Conservation (phyloP, 2,797 vertebrate genomes). For the Psittacula echo region DNA sequence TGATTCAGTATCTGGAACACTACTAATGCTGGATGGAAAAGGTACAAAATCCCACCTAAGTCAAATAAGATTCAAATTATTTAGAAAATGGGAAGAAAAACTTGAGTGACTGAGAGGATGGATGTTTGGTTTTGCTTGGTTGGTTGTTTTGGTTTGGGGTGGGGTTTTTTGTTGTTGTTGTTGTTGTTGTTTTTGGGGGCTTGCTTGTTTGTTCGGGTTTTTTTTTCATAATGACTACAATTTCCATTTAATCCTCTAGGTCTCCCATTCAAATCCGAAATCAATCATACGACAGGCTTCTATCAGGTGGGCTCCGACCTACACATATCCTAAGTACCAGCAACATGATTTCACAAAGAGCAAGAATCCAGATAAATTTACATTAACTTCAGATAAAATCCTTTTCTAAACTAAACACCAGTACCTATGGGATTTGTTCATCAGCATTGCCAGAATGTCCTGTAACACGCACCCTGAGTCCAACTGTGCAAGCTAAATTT, state of each 20-base stretch:
- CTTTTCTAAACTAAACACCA: background rate
- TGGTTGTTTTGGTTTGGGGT: background rate
- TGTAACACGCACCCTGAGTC: conserved; percentile 36
- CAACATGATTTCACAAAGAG: background rate
- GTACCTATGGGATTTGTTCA: background rate
- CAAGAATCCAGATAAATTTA: conserved; percentile 32
- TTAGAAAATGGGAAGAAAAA: background rate
- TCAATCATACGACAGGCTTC: background rate
- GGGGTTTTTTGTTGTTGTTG: background rate
- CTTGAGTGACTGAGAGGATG: background rate
- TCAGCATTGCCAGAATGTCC: background rate
- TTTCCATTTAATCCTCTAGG: background rate
- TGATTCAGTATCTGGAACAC: background rate
- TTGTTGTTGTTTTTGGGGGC: background rate
- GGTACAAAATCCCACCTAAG: background rate
- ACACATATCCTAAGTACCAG: background rate
- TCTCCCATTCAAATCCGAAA: background rate
- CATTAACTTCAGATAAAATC: conserved; percentile 25
- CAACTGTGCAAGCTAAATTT: conserved; percentile 59
- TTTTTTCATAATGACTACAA: background rate
- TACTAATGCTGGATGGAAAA: background rate
- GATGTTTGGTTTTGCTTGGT: background rate
- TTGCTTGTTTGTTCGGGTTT: background rate
- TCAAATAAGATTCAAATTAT: background rate
- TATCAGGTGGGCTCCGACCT: background rate